These are phyloP conservation scores for Macrobrachium nipponense DNA, from an alignment of 1,140 invertebrate genomes.

Conservation along the genomic window DNA sequence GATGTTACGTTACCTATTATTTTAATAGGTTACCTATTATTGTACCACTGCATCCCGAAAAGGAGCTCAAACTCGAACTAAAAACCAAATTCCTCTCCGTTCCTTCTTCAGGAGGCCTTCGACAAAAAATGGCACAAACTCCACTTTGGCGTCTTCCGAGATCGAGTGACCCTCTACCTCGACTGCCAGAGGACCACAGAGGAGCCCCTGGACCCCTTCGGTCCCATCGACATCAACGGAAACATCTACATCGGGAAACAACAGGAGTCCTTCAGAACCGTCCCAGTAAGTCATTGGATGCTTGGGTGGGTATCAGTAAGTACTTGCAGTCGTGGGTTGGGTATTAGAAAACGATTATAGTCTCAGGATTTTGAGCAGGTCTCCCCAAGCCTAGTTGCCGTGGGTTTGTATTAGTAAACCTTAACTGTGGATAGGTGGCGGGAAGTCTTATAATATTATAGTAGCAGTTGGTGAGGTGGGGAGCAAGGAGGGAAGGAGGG, in stretches of 20 bases:
- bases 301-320: conserved; percentile 25
- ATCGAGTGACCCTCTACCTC: conserved; percentile 77
- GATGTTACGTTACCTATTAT: too few species aligned
- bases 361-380: too few species aligned
- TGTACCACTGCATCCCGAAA: too few species aligned
- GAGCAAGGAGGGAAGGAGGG: too few species aligned
- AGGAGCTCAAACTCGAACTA: too few species aligned
- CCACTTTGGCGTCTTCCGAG: conserved; percentile 78
- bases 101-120: conserved; percentile 69
- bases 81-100: background rate
- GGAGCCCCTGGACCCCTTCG: conserved; percentile 71
- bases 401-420: too few species aligned
- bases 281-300: conserved; percentile 72
- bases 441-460: too few species aligned
- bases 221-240: conserved; percentile 77
- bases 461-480: too few species aligned
- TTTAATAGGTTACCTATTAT: too few species aligned
- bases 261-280: conserved; percentile 72
- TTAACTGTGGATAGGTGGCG: too few species aligned
- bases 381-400: too few species aligned
- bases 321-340: background rate
- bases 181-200: conserved; percentile 75
- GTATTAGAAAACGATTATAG: too few species aligned
- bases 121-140: conserved; percentile 84
- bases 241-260: conserved; percentile 77